A percentile compares a stretch with the other conserved stretches of the same genome.
phyloP scores from a whole-genome alignment of 2,797 vertebrate species.

The Sebastolobus altivelis region DNA sequence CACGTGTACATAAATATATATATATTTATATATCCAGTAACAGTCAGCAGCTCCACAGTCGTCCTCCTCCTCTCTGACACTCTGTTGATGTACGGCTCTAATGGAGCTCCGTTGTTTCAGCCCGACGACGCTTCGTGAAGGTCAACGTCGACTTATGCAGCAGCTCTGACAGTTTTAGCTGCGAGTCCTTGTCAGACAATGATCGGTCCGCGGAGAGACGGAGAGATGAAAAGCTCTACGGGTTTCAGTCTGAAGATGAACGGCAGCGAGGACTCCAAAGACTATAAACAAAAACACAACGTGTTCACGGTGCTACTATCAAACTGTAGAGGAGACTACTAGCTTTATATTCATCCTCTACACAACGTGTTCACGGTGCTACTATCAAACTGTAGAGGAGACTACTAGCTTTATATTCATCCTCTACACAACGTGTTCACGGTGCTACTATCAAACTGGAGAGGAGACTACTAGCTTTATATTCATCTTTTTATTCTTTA shows the following conservation, averaged over 20 bases:
- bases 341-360: not conserved
- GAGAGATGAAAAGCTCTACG: not conserved
- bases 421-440: too few relatives aligned
- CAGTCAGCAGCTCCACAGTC: not conserved
- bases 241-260: not conserved
- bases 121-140: constrained; percentile 38
- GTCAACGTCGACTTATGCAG: constrained; percentile 45
- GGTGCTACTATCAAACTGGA: too few relatives aligned
- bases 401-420: too few relatives aligned
- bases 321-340: not conserved
- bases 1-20: not conserved
- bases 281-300: not conserved
- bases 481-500: too few relatives aligned
- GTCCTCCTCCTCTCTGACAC: constrained; percentile 1
- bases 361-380: too few relatives aligned
- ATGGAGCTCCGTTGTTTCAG: constrained; percentile 44
- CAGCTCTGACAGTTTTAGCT: constrained; percentile 48
- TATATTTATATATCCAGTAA: too few relatives aligned
- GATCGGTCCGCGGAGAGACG: not conserved
- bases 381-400: too few relatives aligned
- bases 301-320: accelerated
- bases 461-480: too few relatives aligned
- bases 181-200: constrained; percentile 44
- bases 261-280: not conserved
- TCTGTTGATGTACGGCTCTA: constrained; percentile 48